These are phyloP conservation scores for Drosophila paulistorum DNA, from an alignment of 1,140 invertebrate species.

Conservation along the genomic window DNA sequence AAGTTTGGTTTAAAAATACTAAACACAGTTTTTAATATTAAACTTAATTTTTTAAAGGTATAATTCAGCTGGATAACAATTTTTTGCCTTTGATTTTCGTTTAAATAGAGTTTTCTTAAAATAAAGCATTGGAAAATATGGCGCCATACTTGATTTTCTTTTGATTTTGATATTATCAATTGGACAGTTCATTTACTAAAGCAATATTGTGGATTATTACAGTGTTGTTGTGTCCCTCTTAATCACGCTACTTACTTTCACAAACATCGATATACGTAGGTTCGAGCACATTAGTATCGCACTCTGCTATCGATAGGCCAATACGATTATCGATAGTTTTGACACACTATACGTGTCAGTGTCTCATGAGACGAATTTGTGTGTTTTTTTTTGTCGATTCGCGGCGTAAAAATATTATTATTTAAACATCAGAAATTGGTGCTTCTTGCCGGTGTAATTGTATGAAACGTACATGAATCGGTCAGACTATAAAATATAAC, in stretches of 20 bases:
- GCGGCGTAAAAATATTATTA: slow-evolving; percentile 50
- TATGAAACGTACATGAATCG: neutral
- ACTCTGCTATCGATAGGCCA: neutral
- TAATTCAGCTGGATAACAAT: too few relatives aligned
- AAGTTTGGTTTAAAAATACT: too few relatives aligned
- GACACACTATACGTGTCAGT: slow-evolving; percentile 12
- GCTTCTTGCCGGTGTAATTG: neutral
- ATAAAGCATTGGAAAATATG: too few relatives aligned
- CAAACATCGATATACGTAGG: neutral
- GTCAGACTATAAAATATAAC: neutral
- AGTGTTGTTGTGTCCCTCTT: too few relatives aligned
- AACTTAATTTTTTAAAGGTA: too few relatives aligned
- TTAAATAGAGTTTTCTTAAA: too few relatives aligned
- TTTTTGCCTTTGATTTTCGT: too few relatives aligned
- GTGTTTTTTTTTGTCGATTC: slow-evolving; percentile 63
- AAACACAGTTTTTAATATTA: too few relatives aligned
- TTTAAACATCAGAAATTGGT: slow-evolving; percentile 23
- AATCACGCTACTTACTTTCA: neutral
- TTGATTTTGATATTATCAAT: too few relatives aligned
- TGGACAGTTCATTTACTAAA: too few relatives aligned
- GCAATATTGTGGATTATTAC: too few relatives aligned
- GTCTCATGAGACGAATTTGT: slow-evolving; percentile 44
- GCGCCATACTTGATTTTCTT: too few relatives aligned
- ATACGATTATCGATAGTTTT: neutral
- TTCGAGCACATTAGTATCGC: neutral